These are phyloP conservation scores for Ceyx melanurus DNA, from an alignment of 2,113 vertebrate species.

Conservation along the genomic window DNA sequence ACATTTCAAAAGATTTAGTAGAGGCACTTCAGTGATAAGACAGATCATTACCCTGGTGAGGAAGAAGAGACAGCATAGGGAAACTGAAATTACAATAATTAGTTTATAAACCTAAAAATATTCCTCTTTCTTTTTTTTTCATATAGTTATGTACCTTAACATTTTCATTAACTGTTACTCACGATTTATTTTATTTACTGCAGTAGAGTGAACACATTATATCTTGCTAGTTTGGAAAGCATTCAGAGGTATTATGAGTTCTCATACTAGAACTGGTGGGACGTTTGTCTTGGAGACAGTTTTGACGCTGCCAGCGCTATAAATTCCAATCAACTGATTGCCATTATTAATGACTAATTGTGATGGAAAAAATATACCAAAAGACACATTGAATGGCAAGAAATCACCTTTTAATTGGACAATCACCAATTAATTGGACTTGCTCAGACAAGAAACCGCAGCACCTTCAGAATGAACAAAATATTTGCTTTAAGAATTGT, in stretches of 20 bases:
- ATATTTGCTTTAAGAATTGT: neutral
- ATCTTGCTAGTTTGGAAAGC: neutral
- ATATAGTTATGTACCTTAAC: slow-evolving; percentile 4
- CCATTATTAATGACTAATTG: neutral
- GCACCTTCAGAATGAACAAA: neutral
- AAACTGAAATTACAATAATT: slow-evolving; percentile 61
- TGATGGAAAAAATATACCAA: neutral
- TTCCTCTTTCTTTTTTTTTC: neutral
- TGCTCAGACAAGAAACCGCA: neutral
- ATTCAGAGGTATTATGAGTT: neutral
- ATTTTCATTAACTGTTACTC: slow-evolving; percentile 34
- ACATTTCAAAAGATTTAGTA: slow-evolving; percentile 65
- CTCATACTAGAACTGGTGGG: neutral
- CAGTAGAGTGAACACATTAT: neutral
- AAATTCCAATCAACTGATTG: neutral
- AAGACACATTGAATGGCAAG: neutral
- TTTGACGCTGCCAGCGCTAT: neutral
- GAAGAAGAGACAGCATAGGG: slow-evolving; percentile 27
- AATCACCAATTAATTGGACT: neutral
- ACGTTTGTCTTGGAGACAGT: neutral
- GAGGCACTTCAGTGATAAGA: slow-evolving; percentile 40
- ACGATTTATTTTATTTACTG: neutral
- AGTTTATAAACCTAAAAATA: slow-evolving; percentile 65
- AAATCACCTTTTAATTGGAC: slow-evolving; percentile 27
- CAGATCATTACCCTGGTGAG: slow-evolving; percentile 50